Evolutionary conservation across 2,797 vertebrate genomes (phyloP).

Genomic region (Hippocampus kuda): DNA sequence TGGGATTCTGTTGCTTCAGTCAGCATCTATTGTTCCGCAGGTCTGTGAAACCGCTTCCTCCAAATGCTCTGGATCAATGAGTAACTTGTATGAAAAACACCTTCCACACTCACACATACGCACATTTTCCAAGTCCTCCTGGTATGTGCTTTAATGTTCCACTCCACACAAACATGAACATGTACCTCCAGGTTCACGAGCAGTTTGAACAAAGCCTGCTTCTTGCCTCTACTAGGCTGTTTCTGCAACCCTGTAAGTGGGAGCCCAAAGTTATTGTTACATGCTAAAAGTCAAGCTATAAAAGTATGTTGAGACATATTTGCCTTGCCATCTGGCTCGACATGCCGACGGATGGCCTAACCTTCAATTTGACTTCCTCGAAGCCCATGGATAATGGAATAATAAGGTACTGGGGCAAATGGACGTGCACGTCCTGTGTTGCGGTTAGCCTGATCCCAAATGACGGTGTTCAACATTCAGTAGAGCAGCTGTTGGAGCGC

Average conservation of each 20-base stretch:
- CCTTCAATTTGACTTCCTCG: conserved; percentile 57
- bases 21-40: neutral
- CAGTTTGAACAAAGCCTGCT: conserved; percentile 37
- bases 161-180: conserved; percentile 22
- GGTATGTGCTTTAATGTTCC: conserved; percentile 51
- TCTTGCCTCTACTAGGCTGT: conserved; percentile 27
- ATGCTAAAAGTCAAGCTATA: conserved; percentile 56
- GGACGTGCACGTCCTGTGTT: conserved; percentile 32
- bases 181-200: conserved; percentile 23
- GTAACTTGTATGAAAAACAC: conserved; percentile 54
- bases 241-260: conserved; percentile 50
- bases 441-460: conserved; percentile 10
- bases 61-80: conserved; percentile 53
- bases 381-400: conserved; percentile 49
- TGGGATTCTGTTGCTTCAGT: neutral
- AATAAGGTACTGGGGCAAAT: conserved; percentile 40
- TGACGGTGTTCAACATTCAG: conserved; percentile 3
- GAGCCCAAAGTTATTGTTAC: conserved; percentile 52
- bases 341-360: conserved; percentile 44
- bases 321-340: conserved; percentile 58
- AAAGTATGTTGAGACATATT: conserved; percentile 61
- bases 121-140: conserved; percentile 14
- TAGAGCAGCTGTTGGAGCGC: neutral
- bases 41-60: conserved; percentile 53
- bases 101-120: conserved; percentile 30